A percentile compares a stretch with the other conserved stretches of the same genome.
phyloP scores from a whole-genome alignment of 2,888 invertebrate species.

The Baronia brevicornis region DNA sequence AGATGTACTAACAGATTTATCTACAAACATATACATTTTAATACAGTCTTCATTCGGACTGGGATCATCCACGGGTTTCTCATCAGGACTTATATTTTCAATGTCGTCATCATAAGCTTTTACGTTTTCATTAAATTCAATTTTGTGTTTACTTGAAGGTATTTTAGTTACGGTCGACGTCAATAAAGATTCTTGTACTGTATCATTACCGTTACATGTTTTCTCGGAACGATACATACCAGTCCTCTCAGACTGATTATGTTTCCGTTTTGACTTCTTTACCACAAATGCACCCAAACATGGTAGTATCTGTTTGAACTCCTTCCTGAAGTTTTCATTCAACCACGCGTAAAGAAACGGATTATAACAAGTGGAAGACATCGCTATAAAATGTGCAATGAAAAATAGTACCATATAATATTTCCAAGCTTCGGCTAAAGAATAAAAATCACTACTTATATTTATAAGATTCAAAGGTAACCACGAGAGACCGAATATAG shows the following conservation, averaged over 20 bases:
- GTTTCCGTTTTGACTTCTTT: slow-evolving; percentile 53
- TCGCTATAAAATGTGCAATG: slow-evolving; percentile 88
- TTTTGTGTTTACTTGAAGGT: slow-evolving; percentile 62
- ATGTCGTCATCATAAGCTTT: slow-evolving; percentile 47
- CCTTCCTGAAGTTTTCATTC: slow-evolving; percentile 94
- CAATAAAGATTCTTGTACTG: slow-evolving; percentile 62
- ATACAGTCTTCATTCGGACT: slow-evolving; percentile 66
- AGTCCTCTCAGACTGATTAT: slow-evolving; percentile 60
- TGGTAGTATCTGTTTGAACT: slow-evolving; percentile 86
- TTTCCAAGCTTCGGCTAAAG: slow-evolving; percentile 77
- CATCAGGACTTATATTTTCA: slow-evolving; percentile 64
- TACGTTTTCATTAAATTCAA: slow-evolving; percentile 54
- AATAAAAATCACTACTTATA: slow-evolving; percentile 81
- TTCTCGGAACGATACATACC: slow-evolving; percentile 65
- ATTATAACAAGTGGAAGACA: slow-evolving; percentile 96
- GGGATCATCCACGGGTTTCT: slow-evolving; percentile 56
- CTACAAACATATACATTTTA: slow-evolving; percentile 69
- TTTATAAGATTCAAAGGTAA: slow-evolving; percentile 88
- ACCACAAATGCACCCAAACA: slow-evolving; percentile 73
- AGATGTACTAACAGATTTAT: slow-evolving; percentile 55
- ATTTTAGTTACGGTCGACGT: slow-evolving; percentile 61
- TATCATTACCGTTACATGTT: slow-evolving; percentile 67
- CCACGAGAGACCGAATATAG: slow-evolving; percentile 92
- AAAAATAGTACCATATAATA: slow-evolving; percentile 88
- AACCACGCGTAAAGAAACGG: slow-evolving; percentile 97